Evolutionary conservation across 2,113 vertebrate genomes (phyloP), one percentile per base, ranked within the genome.

Genomic region (Harpagus bidentatus): DNA sequence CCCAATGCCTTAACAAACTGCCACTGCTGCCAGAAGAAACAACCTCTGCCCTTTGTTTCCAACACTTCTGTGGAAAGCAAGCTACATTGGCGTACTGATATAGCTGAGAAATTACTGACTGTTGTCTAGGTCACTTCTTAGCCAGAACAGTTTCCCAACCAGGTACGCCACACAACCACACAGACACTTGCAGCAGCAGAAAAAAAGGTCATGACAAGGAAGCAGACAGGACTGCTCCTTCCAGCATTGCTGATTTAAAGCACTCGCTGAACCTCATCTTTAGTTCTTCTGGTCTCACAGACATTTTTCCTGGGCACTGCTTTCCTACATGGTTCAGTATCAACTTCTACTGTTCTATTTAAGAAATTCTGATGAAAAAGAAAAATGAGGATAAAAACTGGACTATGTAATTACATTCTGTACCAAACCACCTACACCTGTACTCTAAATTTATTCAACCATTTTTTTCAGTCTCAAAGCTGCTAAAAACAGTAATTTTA

Each of bases 401-500:
- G 88, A 93, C 94, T 88, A 23, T 48, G 59, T 69, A 89, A 97
- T 92, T 91, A 92, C 61, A 61, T 69, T 95, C 91, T 84, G 77
- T 91, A 92, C 70, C 61, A 95, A 95, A 72, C 73, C 86, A 92
- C 94, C 88, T 91, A 94, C 91, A 97, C 53, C 88, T 91, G 77
- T 94, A 85, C 48, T 86, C 91, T 86, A 86, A 84, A 96, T 92
- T 86, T 90, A 90, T 88, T 92, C 67, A 73, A 92, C 4, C 42
- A 15, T 45, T 66, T 93, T 86, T 77, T 80, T n/a, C 58, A 90
- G 87, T 86, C 80, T 88, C 5, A 1, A 88, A 93, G 72, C 69
- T 82, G 61, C 83, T 94, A 93, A 94, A 96, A 96, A 3, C 91
- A 95, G 93, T 93, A 87, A 95, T 97, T 96, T 93, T 85, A 87